These are phyloP conservation scores for Notocelia uddmanniana DNA, from an alignment of 2,888 invertebrate genomes.

Conservation along the genomic window DNA sequence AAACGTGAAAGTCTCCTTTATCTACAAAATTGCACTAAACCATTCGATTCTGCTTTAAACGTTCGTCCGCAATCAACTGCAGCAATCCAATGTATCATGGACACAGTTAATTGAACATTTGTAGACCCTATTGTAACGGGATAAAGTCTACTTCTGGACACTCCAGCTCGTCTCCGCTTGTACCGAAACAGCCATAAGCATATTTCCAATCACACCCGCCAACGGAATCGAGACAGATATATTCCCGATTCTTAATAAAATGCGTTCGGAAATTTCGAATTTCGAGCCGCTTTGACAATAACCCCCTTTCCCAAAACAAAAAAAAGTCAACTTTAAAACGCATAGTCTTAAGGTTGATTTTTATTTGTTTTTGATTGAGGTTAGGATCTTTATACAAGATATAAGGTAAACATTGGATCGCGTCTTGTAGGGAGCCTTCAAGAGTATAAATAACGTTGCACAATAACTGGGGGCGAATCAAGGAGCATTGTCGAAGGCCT, in stretches of 20 bases:
- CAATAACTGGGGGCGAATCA: conserved; percentile 83
- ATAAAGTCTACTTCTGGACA: not conserved
- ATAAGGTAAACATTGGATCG: conserved; percentile 64
- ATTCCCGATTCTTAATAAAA: conserved; percentile 80
- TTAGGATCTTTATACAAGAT: conserved; percentile 51
- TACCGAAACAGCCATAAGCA: conserved; percentile 72
- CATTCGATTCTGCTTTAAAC: conserved; percentile 51
- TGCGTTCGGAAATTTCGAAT: conserved; percentile 73
- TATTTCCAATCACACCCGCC: conserved; percentile 81
- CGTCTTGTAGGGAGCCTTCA: conserved; percentile 69
- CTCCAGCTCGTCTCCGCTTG: conserved; percentile 19
- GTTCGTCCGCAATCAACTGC: conserved; percentile 68
- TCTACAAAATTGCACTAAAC: too few species aligned
- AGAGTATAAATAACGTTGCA: conserved; percentile 82
- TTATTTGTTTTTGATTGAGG: conserved; percentile 10
- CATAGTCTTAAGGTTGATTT: conserved; percentile 42
- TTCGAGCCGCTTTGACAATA: conserved; percentile 47
- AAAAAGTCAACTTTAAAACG: conserved; percentile 42
- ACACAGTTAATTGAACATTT: not conserved
- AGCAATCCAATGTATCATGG: conserved; percentile 68
- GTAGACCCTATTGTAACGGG: not conserved
- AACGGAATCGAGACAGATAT: conserved; percentile 71
- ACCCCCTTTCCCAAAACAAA: conserved; percentile 17
- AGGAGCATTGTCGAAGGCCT: conserved; percentile 81
- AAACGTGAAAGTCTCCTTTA: too few species aligned